Evolutionary conservation across 1,140 invertebrate genomes (phyloP), one percentile per base, ranked within the genome.

Genomic region (Eurytemora carolleeae): DNA sequence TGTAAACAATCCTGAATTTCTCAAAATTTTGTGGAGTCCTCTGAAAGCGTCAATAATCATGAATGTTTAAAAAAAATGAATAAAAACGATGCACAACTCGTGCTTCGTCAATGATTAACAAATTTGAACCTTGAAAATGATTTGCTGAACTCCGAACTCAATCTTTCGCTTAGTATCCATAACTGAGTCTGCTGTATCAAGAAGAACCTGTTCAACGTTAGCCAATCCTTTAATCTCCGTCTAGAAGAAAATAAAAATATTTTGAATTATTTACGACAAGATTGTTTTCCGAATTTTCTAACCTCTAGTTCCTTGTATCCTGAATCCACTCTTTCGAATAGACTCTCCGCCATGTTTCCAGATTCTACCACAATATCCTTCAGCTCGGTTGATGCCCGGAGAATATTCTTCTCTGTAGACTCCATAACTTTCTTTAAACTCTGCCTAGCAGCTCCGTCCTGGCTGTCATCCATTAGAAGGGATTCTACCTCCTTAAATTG

Each of bases 91-190:
- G n/a, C n/a, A n/a, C n/a, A n/a, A n/a, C n/a, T n/a, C n/a, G n/a
- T n/a, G n/a, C n/a, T n/a, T n/a, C n/a, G n/a, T n/a, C n/a, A n/a
- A n/a, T n/a, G n/a, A n/a, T n/a, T n/a, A n/a, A n/a, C n/a, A n/a
- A n/a, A n/a, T n/a, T n/a, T n/a, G n/a, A n/a, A 90, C 76, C 70
- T 87, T 85, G n/a, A 82, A 69, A n/a, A 87, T 73, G 65, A 89
- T 85, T 70, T 87, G 84, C 67, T 87, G 82, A 0, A 87, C 81
- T 0, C 84, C 84, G 65, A 87, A 88, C 67, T 90, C 87, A 1
- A 91, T 78, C 19, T 85, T 77, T 63, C 84, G 80, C 70, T 87
- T 89, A 0, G 82, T 87, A 54, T 87, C 85, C 66, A 88, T 70
- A 2, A 88, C 84, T 67, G 84, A 81, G 72, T 90, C 86, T 0